phyloP scores from a whole-genome alignment of 2,113 vertebrate species.

The Leucosticte australis region DNA sequence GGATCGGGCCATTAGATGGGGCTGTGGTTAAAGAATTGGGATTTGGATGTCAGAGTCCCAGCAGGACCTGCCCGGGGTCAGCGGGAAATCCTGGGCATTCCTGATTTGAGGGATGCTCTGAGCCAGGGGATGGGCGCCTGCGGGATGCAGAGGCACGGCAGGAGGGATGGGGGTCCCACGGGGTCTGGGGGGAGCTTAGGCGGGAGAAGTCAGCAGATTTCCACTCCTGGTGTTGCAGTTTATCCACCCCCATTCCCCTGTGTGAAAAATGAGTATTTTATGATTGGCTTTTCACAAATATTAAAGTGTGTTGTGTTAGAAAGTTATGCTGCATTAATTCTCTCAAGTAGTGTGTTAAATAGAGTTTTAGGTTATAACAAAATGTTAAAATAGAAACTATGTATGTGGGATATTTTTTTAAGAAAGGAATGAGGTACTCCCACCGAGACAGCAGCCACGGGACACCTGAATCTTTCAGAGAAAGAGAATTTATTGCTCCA shows the following conservation, averaged over 20 bases:
- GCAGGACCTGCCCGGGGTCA: rapidly evolving
- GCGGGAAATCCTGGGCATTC: not conserved
- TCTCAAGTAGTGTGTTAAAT: no score
- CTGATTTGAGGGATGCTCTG: not conserved
- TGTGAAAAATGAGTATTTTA: no score
- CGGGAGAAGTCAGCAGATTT: not conserved
- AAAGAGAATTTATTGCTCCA: no score
- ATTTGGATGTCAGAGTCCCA: rapidly evolving
- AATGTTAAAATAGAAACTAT: no score
- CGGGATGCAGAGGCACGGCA: not conserved
- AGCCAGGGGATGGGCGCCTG: rapidly evolving
- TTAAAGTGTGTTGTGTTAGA: no score
- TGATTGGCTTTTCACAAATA: no score
- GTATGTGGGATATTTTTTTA: no score
- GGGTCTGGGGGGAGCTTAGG: not conserved
- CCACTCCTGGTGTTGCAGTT: not conserved
- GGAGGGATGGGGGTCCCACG: not conserved
- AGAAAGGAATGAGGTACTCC: no score
- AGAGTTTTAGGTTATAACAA: no score
- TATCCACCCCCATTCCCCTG: not conserved
- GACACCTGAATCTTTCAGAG: no score
- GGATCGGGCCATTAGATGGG: constrained; percentile 23
- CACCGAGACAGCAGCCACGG: no score
- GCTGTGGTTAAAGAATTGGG: not conserved
- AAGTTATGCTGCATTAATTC: no score